Percentiles rank a stretch among this genome's conserved stretches.
Conservation (phyloP, 2,113 vertebrate species). For the Poeciliopsis prolifica region DNA sequence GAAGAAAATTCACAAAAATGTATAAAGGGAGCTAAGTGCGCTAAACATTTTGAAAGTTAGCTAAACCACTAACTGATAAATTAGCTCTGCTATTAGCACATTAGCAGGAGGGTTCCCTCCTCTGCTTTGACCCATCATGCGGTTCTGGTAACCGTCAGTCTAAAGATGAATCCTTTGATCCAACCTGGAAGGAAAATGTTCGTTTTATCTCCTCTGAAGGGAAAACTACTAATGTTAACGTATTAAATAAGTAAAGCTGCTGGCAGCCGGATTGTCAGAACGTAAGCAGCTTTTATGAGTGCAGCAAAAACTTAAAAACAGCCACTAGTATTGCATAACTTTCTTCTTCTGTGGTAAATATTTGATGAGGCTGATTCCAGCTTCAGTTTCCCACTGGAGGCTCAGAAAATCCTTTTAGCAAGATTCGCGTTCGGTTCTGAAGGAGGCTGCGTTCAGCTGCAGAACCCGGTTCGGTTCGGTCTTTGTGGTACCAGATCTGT, state of each 20-base stretch:
- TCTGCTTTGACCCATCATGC: background rate
- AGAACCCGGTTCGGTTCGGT: background rate
- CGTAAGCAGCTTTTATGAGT: background rate
- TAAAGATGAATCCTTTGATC: background rate
- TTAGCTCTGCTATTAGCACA: no score
- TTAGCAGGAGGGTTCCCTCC: no score
- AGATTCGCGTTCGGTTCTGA: background rate
- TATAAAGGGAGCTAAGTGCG: no score
- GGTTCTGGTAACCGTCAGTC: background rate
- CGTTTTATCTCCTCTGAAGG: background rate
- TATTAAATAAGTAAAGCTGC: background rate
- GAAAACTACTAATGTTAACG: background rate
- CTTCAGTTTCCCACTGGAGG: background rate
- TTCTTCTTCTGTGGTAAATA: background rate
- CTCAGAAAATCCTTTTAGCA: conserved; percentile 5
- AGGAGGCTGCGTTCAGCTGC: background rate
- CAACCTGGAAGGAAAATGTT: background rate
- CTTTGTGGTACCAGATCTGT: background rate
- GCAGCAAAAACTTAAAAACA: background rate
- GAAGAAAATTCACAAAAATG: no score
- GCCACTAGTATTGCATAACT: background rate
- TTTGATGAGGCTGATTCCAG: conserved; percentile 1
- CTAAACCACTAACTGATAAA: no score
- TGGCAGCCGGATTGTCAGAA: background rate
- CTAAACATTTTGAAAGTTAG: no score